Base-by-base conservation (phyloP, 2,888 invertebrate species). In the Apotomis betuletana region DNA sequence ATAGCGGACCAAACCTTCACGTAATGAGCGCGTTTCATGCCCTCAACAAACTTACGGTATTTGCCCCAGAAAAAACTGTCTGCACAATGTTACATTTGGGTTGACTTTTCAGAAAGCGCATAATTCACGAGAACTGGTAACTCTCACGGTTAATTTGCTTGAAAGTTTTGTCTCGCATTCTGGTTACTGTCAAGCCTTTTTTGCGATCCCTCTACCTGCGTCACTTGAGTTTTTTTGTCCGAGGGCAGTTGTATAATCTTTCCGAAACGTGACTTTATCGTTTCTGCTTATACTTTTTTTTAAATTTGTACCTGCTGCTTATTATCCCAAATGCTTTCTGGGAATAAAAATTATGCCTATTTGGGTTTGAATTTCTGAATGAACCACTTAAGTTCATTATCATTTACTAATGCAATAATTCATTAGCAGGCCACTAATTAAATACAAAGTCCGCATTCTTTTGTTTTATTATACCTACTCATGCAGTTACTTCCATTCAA, bases 81-180 rank as follows among this genome's bases (percentile, higher is more conserved):
- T 15, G 52, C 63, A 13, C 49, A 62, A 68, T 65, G 67, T 60
- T 63, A 69, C 69, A 73, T 73, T 69, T 70, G 58, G 67, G 70
- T 67, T 65, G 67, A 55, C 69, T 74, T 72, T 75, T 72, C 77
- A 75, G 77, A 80, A 78, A 79, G 75, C 77, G 77, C 75, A 67
- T 80, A 79, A 79, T 78, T 80, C 76, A 76, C 75, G 81, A 83
- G 81, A 85, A 81, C 78, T 80, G 77, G 78, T 58, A 60, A 82
- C 77, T 82, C 80, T 81, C 83, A 84, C 82, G 85, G 76, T 81
- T 83, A 86, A 81, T 84, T 83, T 80, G 77, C 79, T 84, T 79
- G 80, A 69, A 76, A 74, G 86, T 86, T 87, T 83, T 85, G 77
- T 79, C 67, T 61, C 68, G 74, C 77, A 75, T 79, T 81, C 79